These are phyloP conservation scores for Chloroclystis v-ata DNA, from an alignment of 2,888 invertebrate genomes.

Conservation along the genomic window DNA sequence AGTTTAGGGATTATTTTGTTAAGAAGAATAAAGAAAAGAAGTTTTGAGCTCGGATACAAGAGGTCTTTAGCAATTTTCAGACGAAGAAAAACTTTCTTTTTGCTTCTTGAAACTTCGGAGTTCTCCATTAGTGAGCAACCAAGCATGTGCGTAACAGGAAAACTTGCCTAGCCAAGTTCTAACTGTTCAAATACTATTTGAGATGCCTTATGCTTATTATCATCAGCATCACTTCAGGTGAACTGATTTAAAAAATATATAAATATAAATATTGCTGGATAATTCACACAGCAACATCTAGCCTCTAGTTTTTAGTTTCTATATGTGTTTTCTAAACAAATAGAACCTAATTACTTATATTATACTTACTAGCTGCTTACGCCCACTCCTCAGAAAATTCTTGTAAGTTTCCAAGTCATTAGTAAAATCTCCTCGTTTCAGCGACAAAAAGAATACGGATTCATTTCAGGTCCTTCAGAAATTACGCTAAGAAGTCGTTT, in stretches of 20 bases:
- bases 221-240: too few relatives aligned
- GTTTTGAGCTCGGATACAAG: constrained; percentile 45
- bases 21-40: constrained; percentile 36
- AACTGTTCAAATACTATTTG: constrained; percentile 46
- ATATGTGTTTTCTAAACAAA: neutral
- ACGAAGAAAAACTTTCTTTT: constrained; percentile 42
- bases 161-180: constrained; percentile 60
- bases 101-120: constrained; percentile 35
- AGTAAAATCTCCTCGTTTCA: constrained; percentile 1
- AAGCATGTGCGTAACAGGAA: constrained; percentile 63
- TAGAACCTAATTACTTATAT: neutral
- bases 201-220: too few relatives aligned
- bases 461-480: constrained; percentile 5
- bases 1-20: constrained; percentile 38
- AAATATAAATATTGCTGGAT: too few relatives aligned
- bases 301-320: neutral
- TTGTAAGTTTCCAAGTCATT: constrained; percentile 2
- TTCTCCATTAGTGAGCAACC: constrained; percentile 66
- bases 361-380: too few relatives aligned
- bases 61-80: constrained; percentile 52
- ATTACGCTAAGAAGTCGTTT: constrained; percentile 10
- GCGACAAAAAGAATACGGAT: constrained; percentile 2
- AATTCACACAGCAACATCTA: too few relatives aligned
- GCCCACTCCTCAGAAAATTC: too few relatives aligned
- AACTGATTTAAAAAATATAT: too few relatives aligned